phyloP scores from a whole-genome alignment of 2,888 invertebrate species.

The Alloscopus bannaensis region DNA sequence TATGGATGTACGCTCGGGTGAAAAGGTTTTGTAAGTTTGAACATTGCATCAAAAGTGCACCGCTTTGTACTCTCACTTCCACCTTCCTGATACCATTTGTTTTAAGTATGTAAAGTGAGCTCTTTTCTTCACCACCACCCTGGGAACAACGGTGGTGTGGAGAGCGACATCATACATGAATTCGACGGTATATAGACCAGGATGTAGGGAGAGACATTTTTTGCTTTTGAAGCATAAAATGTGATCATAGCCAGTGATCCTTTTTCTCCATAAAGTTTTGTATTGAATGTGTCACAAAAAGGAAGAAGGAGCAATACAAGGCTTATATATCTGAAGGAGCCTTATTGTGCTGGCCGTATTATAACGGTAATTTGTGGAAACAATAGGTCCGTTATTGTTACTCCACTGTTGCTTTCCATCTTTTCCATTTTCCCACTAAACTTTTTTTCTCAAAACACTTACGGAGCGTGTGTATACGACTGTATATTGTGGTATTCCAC shows the following conservation, averaged over 20 bases:
- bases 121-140: conserved; percentile 6
- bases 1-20: too few relatives aligned
- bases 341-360: neutral
- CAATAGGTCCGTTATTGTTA: conserved; percentile 4
- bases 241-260: conserved; percentile 4
- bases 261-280: conserved; percentile 23
- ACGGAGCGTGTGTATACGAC: neutral
- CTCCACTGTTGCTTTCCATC: neutral
- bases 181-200: too few relatives aligned
- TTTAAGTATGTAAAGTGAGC: conserved; percentile 25
- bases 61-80: neutral
- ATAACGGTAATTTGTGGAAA: conserved; percentile 7
- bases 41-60: neutral
- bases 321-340: neutral
- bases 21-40: neutral
- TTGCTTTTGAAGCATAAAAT: conserved; percentile 26
- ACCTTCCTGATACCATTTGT: too few relatives aligned
- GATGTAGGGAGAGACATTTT: neutral
- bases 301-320: neutral
- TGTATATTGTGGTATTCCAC: neutral
- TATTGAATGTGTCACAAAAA: conserved; percentile 5
- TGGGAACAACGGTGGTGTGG: neutral
- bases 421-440: conserved; percentile 1
- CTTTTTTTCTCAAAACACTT: too few relatives aligned
- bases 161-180: neutral